A percentile compares a stretch with the other conserved stretches of the same genome.
These are phyloP conservation scores for Sebastes paucispinis DNA, from an alignment of 2,797 vertebrate genomes.

Conservation along the genomic window DNA sequence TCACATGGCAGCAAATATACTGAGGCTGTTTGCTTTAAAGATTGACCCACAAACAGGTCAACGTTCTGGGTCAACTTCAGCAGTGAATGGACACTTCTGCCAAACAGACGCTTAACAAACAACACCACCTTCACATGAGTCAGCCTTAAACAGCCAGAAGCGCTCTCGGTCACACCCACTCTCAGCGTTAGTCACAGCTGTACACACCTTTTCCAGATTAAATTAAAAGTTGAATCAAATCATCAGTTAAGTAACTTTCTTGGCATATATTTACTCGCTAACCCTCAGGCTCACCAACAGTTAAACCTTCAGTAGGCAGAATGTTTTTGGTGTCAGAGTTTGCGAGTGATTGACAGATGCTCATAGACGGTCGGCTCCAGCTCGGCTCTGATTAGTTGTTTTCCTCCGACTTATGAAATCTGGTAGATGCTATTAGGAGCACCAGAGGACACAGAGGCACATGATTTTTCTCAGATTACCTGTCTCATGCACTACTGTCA, in stretches of 20 bases:
- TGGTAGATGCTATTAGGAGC: too few relatives aligned
- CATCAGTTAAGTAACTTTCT: too few relatives aligned
- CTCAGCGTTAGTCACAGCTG: neutral
- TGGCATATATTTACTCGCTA: neutral
- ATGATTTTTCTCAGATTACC: too few relatives aligned
- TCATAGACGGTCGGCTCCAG: too few relatives aligned
- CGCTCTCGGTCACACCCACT: neutral
- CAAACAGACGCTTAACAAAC: neutral
- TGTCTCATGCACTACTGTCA: fast-evolving
- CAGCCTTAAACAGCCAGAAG: neutral
- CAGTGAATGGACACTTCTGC: neutral
- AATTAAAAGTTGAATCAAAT: neutral
- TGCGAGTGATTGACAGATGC: too few relatives aligned
- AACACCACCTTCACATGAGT: neutral
- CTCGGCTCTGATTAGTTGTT: too few relatives aligned
- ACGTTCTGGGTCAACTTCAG: neutral
- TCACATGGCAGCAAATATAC: neutral
- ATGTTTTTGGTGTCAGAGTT: too few relatives aligned
- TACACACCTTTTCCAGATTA: neutral
- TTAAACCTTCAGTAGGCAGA: neutral
- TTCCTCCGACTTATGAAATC: too few relatives aligned
- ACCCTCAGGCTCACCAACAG: neutral
- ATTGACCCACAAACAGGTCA: constrained; percentile 3
- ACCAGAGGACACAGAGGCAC: too few relatives aligned
- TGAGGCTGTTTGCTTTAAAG: constrained; percentile 5